Conservation (phyloP, 2,888 invertebrate species). For the Eristalis intricaria region DNA sequence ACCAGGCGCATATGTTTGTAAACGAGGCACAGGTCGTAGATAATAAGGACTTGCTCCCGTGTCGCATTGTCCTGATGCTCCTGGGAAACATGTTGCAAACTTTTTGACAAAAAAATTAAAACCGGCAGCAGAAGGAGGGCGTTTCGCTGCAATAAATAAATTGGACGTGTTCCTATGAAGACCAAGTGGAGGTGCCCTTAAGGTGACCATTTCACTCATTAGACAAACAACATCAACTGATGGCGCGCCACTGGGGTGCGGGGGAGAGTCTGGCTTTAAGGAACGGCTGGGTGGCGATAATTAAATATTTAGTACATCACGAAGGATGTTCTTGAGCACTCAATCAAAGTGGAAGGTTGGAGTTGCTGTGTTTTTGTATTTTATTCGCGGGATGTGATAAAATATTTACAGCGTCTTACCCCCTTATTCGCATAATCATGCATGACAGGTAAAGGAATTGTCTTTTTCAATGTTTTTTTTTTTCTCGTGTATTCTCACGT, state of each 20-base stretch:
- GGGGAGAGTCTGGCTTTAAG: not conserved
- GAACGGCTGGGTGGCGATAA: slow-evolving; percentile 31
- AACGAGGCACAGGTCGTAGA: slow-evolving; percentile 53
- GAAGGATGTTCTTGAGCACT: slow-evolving; percentile 13
- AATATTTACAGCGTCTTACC: slow-evolving; percentile 59
- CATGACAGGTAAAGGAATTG: slow-evolving; percentile 65
- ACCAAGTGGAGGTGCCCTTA: slow-evolving; percentile 58
- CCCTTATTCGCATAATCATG: slow-evolving; percentile 63
- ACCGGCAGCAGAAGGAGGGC: not conserved
- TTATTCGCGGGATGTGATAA: slow-evolving; percentile 56
- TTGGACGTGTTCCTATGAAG: slow-evolving; percentile 65
- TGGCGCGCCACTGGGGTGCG: not conserved
- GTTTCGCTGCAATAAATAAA: slow-evolving; percentile 66
- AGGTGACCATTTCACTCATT: slow-evolving; percentile 61
- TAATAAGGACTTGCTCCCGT: slow-evolving; percentile 46
- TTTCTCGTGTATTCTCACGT: not conserved
- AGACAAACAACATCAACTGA: slow-evolving; percentile 21
- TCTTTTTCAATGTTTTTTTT: slow-evolving; percentile 33
- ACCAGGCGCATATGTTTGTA: slow-evolving; percentile 49
- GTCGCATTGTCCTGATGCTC: slow-evolving; percentile 50
- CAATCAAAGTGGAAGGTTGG: slow-evolving; percentile 30
- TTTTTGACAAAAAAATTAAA: slow-evolving; percentile 42
- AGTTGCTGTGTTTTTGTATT: not conserved
- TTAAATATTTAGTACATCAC: slow-evolving; percentile 53
- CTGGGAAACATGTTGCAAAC: slow-evolving; percentile 67